These are phyloP conservation scores for Fulica atra DNA, from an alignment of 2,113 vertebrate genomes.

Conservation along the genomic window DNA sequence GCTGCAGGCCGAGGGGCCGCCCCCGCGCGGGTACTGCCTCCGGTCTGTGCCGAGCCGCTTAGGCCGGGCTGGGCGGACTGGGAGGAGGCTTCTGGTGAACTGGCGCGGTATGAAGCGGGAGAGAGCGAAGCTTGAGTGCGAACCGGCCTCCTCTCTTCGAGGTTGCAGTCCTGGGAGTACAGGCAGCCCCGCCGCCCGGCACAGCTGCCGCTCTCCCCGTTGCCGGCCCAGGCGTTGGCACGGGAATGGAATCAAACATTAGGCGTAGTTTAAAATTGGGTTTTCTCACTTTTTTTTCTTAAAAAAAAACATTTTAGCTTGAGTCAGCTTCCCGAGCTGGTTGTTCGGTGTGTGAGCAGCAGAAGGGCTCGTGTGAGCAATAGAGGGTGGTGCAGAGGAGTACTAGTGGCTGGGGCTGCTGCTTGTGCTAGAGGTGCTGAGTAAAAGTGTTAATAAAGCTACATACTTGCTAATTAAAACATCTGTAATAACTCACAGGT, in stretches of 20 bases:
- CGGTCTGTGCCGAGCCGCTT: not conserved
- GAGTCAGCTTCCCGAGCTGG: constrained; percentile 1
- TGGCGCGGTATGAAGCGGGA: not conserved
- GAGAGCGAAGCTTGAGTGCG: not conserved
- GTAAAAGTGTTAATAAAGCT: not conserved
- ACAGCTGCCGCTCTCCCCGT: not conserved
- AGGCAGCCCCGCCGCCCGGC: not conserved
- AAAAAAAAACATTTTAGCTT: not conserved
- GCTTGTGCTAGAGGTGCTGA: not conserved
- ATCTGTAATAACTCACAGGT: not conserved
- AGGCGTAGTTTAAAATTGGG: not conserved
- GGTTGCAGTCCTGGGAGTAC: not conserved
- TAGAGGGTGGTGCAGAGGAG: not conserved
- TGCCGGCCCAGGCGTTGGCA: not conserved
- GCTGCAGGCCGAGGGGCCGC: not conserved
- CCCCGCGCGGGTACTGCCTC: not conserved
- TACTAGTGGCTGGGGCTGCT: not conserved
- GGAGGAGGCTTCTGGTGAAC: not conserved
- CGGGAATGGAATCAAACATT: not conserved
- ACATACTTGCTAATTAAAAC: not conserved
- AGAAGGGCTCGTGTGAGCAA: not conserved
- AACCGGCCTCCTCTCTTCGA: not conserved
- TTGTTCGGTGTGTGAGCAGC: not conserved
- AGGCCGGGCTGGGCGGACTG: not conserved
- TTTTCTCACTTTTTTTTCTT: too few species aligned